Base-by-base conservation (phyloP, 2,888 invertebrate species). In the Silvanus unidentatus region DNA sequence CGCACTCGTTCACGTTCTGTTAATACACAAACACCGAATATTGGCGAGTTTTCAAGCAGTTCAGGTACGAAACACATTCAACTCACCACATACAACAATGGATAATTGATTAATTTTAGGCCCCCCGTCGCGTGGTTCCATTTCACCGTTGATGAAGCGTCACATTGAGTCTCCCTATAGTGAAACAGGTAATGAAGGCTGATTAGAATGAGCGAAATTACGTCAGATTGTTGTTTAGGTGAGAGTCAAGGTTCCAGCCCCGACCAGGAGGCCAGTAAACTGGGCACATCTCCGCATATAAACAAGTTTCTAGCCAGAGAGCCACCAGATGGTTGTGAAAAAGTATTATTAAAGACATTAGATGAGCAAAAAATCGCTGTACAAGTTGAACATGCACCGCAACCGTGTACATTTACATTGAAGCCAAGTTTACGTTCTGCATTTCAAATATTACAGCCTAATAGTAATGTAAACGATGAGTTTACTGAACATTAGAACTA, bases 281-380 rank as follows among this genome's bases (percentile, higher is more conserved):
- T 83, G 47, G 87, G 86, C 42, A 85, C 88, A 47, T 90, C 90
- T 50, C 90, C 90, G 30, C 86, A 87, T 69, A 88, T 89, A 66
- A 88, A 89, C 71, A 80, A 84, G 65, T 89, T 89, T 72, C 77
- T 90, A 65, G 88, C 89, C 30, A 77, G 91, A 42, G 89, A 89
- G 72, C 91, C 91, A 40, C 91, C 91, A 15, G 90, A 91, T 76
- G 91, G 91, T 65, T 91, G 90, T 77, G 90, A 91, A 77, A 86
- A 84, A 74, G 86, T 87, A 54, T 82, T 80, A 66, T 75, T 53
- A 32, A 55, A 57, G 40, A 46, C 50, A 49, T 69, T 41, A 73
- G 76, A 59, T 48, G 48, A 48, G 48, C 40, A 37, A 46, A 49
- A 44, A 34, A 28, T 27, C 10, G 43, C 49, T 34, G 49, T 52